Conservation (phyloP, 1,140 invertebrate species). For the Brachionus paranguensis region DNA sequence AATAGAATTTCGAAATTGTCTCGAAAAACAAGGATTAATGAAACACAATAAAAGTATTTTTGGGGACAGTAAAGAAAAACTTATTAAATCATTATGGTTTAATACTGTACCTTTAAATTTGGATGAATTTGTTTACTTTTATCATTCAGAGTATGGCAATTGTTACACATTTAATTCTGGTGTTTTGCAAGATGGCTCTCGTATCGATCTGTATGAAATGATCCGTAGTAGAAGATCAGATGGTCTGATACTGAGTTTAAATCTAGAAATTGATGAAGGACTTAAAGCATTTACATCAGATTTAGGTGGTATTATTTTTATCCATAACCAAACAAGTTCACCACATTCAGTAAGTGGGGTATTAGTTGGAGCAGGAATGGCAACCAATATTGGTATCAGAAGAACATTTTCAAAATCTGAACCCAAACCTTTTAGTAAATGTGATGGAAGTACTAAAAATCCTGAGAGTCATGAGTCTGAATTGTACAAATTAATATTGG, state of each 20-base stretch:
- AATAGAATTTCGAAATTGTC: not conserved
- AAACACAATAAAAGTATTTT: not conserved
- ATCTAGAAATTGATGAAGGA: not conserved
- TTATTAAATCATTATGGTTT: not conserved
- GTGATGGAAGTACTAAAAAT: not conserved
- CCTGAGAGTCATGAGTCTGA: not conserved
- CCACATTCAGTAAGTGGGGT: not conserved
- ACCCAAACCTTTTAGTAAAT: constrained; percentile 5
- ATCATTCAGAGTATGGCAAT: not conserved
- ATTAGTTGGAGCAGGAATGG: not conserved
- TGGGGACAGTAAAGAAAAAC: not conserved
- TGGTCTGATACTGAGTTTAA: not conserved
- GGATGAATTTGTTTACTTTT: not conserved
- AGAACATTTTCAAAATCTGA: not conserved
- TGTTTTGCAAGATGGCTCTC: not conserved
- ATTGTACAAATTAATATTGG: not conserved
- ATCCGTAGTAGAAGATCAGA: not conserved
- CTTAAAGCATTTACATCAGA: not conserved
- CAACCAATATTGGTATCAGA: not conserved
- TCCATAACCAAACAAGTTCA: not conserved
- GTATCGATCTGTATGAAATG: not conserved
- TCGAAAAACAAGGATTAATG: not conserved
- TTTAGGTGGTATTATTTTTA: not conserved
- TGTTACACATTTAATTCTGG: not conserved
- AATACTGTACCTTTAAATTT: not conserved